Conservation (phyloP, 2,113 vertebrate genomes). For the Mirza zaza region DNA sequence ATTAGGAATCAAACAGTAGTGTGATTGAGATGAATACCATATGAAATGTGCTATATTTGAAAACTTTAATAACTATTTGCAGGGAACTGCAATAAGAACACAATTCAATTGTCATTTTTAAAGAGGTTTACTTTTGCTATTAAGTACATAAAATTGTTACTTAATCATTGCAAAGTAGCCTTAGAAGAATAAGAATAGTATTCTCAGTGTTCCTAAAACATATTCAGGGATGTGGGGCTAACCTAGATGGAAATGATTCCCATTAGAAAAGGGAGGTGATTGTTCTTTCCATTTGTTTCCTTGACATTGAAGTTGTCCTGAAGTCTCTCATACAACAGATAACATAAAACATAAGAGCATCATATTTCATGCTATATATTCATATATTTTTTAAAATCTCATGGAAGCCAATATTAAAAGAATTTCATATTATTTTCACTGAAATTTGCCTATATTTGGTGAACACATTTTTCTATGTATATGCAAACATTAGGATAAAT, state of each 20-base stretch:
- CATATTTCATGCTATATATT: neutral
- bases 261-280: neutral
- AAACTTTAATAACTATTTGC: neutral
- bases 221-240: neutral
- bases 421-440: neutral
- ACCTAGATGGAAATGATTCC: neutral
- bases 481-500: neutral
- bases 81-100: neutral
- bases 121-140: neutral
- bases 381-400: neutral
- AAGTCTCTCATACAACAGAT: neutral
- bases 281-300: slow-evolving; percentile 2
- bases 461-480: neutral
- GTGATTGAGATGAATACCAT: neutral
- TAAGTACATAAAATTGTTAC: neutral
- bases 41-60: neutral
- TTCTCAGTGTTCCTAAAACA: neutral
- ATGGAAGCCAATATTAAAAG: neutral
- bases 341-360: neutral
- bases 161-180: neutral
- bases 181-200: neutral
- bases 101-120: neutral
- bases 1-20: neutral
- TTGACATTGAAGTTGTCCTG: neutral
- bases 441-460: neutral